These are phyloP conservation scores for Dufourea novaeangliae DNA, from an alignment of 1,140 invertebrate genomes.

Conservation along the genomic window DNA sequence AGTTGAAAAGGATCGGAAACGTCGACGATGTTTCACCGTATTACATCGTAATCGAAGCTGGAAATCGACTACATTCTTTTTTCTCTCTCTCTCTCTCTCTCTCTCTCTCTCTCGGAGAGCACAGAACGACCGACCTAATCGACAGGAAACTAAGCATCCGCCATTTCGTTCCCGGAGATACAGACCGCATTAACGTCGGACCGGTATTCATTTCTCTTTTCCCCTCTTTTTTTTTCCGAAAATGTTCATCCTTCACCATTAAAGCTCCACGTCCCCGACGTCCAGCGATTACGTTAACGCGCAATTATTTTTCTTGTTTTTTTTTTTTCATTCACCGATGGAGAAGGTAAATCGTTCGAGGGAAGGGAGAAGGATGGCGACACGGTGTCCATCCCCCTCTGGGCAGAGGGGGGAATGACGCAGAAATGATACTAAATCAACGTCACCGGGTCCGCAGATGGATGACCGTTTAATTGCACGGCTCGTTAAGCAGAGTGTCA, in stretches of 20 bases:
- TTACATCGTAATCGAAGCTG: not conserved
- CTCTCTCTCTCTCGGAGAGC: not conserved
- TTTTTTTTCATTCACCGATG: not conserved
- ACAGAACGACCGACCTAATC: not conserved
- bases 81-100: not conserved
- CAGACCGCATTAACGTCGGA: not conserved
- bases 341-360: not conserved
- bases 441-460: not conserved
- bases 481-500: conserved; percentile 21
- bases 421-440: conserved; percentile 31
- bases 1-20: not conserved
- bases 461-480: conserved; percentile 26
- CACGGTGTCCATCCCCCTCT: too few species aligned
- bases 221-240: not conserved
- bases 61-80: not conserved
- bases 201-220: not conserved
- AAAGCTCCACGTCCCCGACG: not conserved
- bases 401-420: conserved; percentile 10
- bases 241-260: not conserved
- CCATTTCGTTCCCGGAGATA: not conserved
- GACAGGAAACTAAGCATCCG: not conserved
- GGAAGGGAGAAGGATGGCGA: too few species aligned
- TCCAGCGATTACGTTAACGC: not conserved
- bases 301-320: not conserved
- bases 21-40: not conserved